Conservation (phyloP, 2,888 invertebrate genomes). For the Nemotelus pantherinus region DNA sequence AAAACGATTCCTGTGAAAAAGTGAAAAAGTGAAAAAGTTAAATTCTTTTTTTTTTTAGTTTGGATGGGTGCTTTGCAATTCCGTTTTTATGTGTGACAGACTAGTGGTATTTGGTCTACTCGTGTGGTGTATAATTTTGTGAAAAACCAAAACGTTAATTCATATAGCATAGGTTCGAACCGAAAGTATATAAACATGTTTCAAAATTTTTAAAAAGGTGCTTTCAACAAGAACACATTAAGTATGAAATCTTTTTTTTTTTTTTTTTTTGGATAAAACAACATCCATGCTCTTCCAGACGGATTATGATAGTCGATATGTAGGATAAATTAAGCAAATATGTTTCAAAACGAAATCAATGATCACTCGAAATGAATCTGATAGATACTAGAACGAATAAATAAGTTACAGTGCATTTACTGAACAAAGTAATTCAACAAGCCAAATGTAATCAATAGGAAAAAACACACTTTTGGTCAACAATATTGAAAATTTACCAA, state of each 20-base stretch:
- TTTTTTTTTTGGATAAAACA: constrained; percentile 30
- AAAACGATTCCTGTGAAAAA: constrained; percentile 28
- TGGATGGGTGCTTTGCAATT: constrained; percentile 30
- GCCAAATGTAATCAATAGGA: constrained; percentile 37
- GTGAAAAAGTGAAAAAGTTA: background rate
- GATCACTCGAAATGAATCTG: constrained; percentile 21
- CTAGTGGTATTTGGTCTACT: constrained; percentile 23
- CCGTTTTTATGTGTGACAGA: constrained; percentile 26
- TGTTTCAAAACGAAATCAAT: constrained; percentile 23
- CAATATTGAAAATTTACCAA: constrained; percentile 34
- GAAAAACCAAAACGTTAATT: constrained; percentile 13
- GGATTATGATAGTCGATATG: constrained; percentile 33
- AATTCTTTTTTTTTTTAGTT: constrained; percentile 16
- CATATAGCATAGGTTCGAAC: constrained; percentile 25
- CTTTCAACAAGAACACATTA: constrained; percentile 44
- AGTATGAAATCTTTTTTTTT: constrained; percentile 8
- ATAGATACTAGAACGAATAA: constrained; percentile 11
- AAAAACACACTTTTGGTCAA: constrained; percentile 35
- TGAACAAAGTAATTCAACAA: constrained; percentile 34
- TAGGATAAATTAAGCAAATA: constrained; percentile 22
- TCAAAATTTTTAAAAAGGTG: constrained; percentile 32
- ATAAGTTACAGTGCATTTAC: constrained; percentile 8
- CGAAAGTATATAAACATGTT: constrained; percentile 15
- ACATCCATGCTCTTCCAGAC: constrained; percentile 40
- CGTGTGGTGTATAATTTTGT: constrained; percentile 26